Evolutionary conservation across 2,888 invertebrate species (phyloP).

Genomic region (Stenotaenia linearis): DNA sequence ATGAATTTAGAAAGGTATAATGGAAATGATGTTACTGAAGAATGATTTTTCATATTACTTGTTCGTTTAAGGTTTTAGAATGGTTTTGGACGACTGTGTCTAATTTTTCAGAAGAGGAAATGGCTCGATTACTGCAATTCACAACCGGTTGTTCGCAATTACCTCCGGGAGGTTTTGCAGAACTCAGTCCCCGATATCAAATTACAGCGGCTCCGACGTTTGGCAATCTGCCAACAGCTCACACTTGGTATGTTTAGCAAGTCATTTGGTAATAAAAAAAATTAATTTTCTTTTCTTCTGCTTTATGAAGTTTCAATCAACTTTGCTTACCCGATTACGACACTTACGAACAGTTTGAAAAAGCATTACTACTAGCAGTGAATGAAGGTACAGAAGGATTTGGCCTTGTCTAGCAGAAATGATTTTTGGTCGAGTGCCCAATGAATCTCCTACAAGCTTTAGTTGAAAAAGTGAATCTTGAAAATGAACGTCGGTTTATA

Average conservation of each 20-base stretch:
- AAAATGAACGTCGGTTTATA: neutral
- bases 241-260: slow-evolving; percentile 66
- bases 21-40: neutral
- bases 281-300: neutral
- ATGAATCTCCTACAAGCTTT: neutral
- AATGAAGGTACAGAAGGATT: slow-evolving; percentile 95
- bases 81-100: slow-evolving; percentile 89
- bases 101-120: slow-evolving; percentile 84
- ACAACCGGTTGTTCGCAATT: slow-evolving; percentile 88
- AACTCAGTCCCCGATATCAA: slow-evolving; percentile 85
- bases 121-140: slow-evolving; percentile 86
- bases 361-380: slow-evolving; percentile 80
- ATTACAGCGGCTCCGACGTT: slow-evolving; percentile 83
- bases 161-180: slow-evolving; percentile 83
- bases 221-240: slow-evolving; percentile 86
- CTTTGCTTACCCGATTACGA: slow-evolving; percentile 92
- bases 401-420: slow-evolving; percentile 54
- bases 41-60: neutral
- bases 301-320: slow-evolving; percentile 76
- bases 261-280: neutral
- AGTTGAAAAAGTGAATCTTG: neutral
- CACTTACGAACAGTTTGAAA: slow-evolving; percentile 86
- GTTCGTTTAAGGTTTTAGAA: slow-evolving; percentile 57
- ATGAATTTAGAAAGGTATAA: slow-evolving; percentile 66
- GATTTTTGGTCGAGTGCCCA: neutral